These are phyloP conservation scores for Sesia apiformis DNA, from an alignment of 2,888 invertebrate species.

Conservation along the genomic window DNA sequence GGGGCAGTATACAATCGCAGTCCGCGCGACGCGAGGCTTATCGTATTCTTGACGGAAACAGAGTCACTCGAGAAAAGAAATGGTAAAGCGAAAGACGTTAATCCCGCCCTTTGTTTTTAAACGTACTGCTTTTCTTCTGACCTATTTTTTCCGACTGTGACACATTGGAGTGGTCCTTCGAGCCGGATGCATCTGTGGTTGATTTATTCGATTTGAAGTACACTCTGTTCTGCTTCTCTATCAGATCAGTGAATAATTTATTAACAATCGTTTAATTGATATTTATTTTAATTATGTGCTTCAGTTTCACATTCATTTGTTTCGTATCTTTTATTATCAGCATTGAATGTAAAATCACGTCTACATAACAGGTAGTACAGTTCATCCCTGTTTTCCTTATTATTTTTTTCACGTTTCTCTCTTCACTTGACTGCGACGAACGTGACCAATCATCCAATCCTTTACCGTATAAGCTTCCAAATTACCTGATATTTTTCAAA, in stretches of 20 bases:
- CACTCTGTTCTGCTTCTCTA: not conserved
- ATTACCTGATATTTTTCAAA: too few relatives aligned
- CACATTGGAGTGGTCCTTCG: not conserved
- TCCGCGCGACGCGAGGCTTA: not conserved
- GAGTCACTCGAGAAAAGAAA: slow-evolving; percentile 2
- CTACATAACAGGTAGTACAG: too few relatives aligned
- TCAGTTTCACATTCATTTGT: not conserved
- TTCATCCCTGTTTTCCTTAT: too few relatives aligned
- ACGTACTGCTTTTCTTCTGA: not conserved
- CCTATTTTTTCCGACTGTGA: not conserved
- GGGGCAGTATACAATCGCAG: slow-evolving; percentile 4
- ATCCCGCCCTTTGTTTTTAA: not conserved
- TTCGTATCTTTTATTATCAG: not conserved
- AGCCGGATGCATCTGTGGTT: not conserved
- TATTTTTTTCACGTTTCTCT: too few relatives aligned
- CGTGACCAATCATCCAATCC: too few relatives aligned
- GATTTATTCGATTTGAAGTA: not conserved
- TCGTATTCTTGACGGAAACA: slow-evolving; percentile 3
- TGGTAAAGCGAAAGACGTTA: slow-evolving; percentile 1
- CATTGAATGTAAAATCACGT: too few relatives aligned
- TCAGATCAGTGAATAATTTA: not conserved
- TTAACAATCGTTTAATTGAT: not conserved
- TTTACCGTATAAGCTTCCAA: too few relatives aligned
- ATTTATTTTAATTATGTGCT: not conserved
- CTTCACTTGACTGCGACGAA: too few relatives aligned